Evolutionary conservation across 2,113 vertebrate genomes (phyloP).

Genomic region (Vicugna pacos): DNA sequence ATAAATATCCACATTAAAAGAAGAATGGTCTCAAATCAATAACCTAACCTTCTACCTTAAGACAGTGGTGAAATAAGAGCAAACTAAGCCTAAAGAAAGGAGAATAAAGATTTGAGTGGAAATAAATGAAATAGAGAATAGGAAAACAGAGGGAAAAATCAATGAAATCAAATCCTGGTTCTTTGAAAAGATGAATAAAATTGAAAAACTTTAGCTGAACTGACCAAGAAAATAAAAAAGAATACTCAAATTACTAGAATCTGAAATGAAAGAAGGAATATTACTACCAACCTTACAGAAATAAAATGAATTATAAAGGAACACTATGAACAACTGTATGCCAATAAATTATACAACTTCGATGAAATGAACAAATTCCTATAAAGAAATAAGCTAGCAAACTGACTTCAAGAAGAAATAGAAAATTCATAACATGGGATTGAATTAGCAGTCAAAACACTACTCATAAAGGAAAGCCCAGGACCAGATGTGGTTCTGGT

Average conservation of each 20-base stretch:
- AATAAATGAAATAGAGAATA: neutral
- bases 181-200: neutral
- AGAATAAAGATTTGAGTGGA: neutral
- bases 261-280: neutral
- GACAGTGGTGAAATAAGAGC: neutral
- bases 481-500: neutral
- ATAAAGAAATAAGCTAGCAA: neutral
- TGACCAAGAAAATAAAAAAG: neutral
- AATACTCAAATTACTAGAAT: neutral
- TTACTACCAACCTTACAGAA: neutral
- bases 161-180: neutral
- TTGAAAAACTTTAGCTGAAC: neutral
- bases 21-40: neutral
- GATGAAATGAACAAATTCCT: neutral
- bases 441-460: neutral
- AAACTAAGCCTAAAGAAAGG: neutral
- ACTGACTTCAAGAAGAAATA: constrained; percentile 23
- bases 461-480: neutral
- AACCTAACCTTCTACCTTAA: neutral
- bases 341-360: constrained; percentile 25
- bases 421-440: neutral
- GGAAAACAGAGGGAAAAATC: neutral
- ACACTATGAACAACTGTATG: neutral
- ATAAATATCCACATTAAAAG: neutral
- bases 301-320: neutral